Conservation (phyloP, 2,888 invertebrate genomes). For the Microplitis deprimator region DNA sequence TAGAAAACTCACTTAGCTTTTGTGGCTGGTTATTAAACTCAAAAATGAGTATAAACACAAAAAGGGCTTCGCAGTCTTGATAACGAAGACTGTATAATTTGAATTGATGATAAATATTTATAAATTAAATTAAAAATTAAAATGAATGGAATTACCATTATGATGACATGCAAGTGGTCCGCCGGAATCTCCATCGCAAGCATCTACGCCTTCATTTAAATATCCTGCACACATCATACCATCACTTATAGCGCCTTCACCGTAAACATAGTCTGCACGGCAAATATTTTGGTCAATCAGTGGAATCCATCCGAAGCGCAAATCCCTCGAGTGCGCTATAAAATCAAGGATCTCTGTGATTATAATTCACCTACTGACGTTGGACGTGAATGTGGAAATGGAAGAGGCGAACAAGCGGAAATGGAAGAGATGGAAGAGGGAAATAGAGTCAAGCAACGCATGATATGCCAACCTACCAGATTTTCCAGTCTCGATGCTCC, state of each 20-base stretch:
- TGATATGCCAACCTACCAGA: conserved; percentile 72
- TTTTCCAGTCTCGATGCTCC: conserved; percentile 76
- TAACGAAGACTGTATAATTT: neutral
- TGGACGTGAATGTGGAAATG: conserved; percentile 8
- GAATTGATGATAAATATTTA: conserved; percentile 1
- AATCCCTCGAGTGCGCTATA: conserved; percentile 76
- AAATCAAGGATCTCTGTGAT: conserved; percentile 5
- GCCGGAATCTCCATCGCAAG: conserved; percentile 89
- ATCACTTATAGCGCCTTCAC: conserved; percentile 75
- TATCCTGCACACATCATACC: conserved; percentile 89
- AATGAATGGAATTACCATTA: conserved; percentile 71
- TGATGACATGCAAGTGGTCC: conserved; percentile 84
- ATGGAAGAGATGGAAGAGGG: neutral
- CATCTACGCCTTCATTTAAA: conserved; percentile 82
- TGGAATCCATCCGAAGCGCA: conserved; percentile 81
- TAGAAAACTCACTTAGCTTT: too few relatives aligned
- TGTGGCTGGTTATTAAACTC: too few relatives aligned
- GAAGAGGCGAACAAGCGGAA: conserved; percentile 2
- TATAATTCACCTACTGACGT: neutral
- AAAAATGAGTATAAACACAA: too few relatives aligned
- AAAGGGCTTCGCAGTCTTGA: neutral
- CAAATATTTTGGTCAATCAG: conserved; percentile 79
- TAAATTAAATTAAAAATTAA: conserved; percentile 6
- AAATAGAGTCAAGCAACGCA: neutral
- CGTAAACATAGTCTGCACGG: conserved; percentile 78